phyloP scores from a whole-genome alignment of 2,888 invertebrate genomes.

The Gryllus longicercus region DNA sequence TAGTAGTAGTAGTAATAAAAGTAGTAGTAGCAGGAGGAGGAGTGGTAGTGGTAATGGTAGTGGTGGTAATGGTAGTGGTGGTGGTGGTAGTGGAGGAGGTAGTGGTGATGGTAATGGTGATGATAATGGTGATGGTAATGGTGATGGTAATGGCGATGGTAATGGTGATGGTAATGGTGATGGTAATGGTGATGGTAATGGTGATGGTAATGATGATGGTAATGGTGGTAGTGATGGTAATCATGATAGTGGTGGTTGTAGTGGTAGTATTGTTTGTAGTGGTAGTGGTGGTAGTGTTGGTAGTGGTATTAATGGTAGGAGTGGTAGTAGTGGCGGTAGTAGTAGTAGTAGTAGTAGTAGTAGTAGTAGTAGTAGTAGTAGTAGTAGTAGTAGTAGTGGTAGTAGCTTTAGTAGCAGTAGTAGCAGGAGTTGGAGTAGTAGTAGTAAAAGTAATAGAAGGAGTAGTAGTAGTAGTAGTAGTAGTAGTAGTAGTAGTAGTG shows the following conservation, averaged over 20 bases:
- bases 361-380: background rate
- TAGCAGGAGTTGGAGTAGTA: no score
- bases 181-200: background rate
- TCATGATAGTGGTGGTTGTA: background rate
- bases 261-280: background rate
- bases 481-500: no score
- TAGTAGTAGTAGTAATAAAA: background rate
- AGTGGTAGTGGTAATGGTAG: background rate
- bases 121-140: background rate
- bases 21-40: background rate
- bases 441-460: no score
- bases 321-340: background rate
- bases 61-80: background rate
- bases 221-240: background rate
- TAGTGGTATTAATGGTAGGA: background rate
- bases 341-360: background rate
- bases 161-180: background rate
- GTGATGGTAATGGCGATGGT: background rate
- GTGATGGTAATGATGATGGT: background rate
- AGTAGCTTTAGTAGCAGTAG: background rate
- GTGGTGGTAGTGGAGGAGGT: background rate
- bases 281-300: no score
- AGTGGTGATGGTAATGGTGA: background rate
- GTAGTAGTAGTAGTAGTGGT: background rate
- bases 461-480: no score